Base-by-base conservation (phyloP, 2,888 invertebrate genomes). In the Yponomeuta malinellus region DNA sequence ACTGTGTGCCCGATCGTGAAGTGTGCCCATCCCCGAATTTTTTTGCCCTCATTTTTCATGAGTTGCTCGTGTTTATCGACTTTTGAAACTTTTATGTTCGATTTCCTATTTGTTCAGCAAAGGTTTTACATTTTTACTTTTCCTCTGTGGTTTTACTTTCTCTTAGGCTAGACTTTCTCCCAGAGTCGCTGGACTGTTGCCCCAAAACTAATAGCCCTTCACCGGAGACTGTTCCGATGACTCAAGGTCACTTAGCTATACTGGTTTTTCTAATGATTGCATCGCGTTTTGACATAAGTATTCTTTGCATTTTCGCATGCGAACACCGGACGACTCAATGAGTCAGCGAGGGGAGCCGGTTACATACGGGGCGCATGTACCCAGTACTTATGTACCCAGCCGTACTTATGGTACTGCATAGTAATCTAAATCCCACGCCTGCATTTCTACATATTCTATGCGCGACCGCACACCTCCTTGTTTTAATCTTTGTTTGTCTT, bases 251-350 rank as follows among this genome's bases (percentile, higher is more conserved):
- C 23, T 63, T 48, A 59, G 52, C 52, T 15, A 59, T 59, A 15
- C 15, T 12, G 15, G 52, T 15, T 33, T 52, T 48, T 68, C 37
- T 68, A 71, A 63, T 63, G 4, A 68, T 52, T 70, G 43, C 63
- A 12, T 12, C 31, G 65, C 70, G 66, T 65, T 63, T 59, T 15
- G 52, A 59, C 12, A 59, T 43, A 31, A 37, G 48, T 48, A 52
- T 52, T 67, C 31, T 31, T 70, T 31, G 59, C 59, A 59, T 23
- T 69, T 59, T 59, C 23, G 68, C 73, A 69, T 72, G 72, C 73
- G 75, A 74, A 64, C 72, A 74, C 71, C 69, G 72, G 73, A 72
- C 70, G 72, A 72, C 72, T 71, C 69, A 63, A 74, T 84, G 84
- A 83, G 75, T 83, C 83, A 83, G 52, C 52, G 52, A 59, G 52